Conservation (phyloP, 2,888 invertebrate species). For the Plebejus melissa region DNA sequence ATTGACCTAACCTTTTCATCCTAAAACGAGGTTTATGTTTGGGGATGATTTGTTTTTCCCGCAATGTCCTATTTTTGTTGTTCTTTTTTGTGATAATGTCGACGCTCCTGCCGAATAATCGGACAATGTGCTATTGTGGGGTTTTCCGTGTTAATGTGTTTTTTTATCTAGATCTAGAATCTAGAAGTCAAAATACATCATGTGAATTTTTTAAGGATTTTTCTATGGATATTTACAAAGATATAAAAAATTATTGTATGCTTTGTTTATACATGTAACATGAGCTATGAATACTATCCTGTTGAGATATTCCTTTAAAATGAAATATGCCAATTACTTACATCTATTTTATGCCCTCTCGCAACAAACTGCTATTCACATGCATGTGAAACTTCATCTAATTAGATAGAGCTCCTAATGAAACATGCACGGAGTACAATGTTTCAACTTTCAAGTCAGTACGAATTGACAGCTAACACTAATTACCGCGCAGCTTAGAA, state of each 20-base stretch:
- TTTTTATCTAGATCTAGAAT: no score
- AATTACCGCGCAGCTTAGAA: slow-evolving; percentile 31
- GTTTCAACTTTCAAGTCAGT: slow-evolving; percentile 23
- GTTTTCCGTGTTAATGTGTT: no score
- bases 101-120: no score
- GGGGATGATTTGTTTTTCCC: slow-evolving; percentile 32
- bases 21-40: slow-evolving; percentile 46
- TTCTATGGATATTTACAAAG: no score
- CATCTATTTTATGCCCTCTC: background rate
- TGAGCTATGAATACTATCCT: no score
- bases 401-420: slow-evolving; percentile 14
- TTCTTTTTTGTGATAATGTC: no score
- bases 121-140: no score
- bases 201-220: no score
- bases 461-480: slow-evolving; percentile 19
- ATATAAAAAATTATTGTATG: no score
- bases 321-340: background rate
- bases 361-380: background rate
- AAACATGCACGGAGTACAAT: slow-evolving; percentile 11
- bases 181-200: no score
- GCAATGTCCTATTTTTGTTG: slow-evolving; percentile 16
- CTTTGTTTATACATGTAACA: no score
- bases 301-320: background rate
- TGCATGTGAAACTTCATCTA: slow-evolving; percentile 17
- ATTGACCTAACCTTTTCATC: slow-evolving; percentile 68